A percentile compares a stretch with the other conserved stretches of the same genome.
phyloP scores from a whole-genome alignment of 2,797 vertebrate species.

The Hypotaenidia philippensis region DNA sequence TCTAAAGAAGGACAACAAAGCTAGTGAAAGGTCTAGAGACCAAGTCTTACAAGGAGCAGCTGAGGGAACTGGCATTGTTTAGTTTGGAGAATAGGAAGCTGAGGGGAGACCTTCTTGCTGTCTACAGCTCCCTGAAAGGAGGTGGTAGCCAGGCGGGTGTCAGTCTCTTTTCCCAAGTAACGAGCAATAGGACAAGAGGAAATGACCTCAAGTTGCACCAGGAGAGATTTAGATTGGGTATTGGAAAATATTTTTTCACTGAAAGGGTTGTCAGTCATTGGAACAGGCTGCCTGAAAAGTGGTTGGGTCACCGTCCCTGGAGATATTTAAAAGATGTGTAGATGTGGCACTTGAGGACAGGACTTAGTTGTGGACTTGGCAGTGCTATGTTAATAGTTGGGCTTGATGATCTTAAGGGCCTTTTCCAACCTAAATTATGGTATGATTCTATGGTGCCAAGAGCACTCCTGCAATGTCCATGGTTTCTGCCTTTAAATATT shows the following conservation, averaged over 20 bases:
- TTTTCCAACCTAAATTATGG: background rate
- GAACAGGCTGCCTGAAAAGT: background rate
- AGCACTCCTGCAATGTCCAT: background rate
- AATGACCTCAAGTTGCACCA: background rate
- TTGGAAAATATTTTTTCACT: background rate
- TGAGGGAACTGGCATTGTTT: background rate
- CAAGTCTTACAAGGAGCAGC: rapidly evolving
- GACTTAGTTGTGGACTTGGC: background rate
- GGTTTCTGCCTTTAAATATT: background rate
- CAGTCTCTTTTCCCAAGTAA: background rate
- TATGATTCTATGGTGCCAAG: background rate
- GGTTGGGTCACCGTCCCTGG: background rate
- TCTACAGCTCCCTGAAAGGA: background rate
- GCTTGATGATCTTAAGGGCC: background rate
- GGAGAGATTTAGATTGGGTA: background rate
- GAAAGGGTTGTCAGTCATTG: rapidly evolving
- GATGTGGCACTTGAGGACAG: too few species aligned
- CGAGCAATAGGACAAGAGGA: background rate
- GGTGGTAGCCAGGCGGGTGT: rapidly evolving
- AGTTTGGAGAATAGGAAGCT: background rate
- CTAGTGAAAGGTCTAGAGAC: background rate
- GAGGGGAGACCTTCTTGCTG: rapidly evolving
- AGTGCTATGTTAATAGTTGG: background rate
- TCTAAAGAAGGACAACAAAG: rapidly evolving
- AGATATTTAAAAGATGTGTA: rapidly evolving